phyloP scores from a whole-genome alignment of 2,888 invertebrate genomes.

The Lithosia quadra region DNA sequence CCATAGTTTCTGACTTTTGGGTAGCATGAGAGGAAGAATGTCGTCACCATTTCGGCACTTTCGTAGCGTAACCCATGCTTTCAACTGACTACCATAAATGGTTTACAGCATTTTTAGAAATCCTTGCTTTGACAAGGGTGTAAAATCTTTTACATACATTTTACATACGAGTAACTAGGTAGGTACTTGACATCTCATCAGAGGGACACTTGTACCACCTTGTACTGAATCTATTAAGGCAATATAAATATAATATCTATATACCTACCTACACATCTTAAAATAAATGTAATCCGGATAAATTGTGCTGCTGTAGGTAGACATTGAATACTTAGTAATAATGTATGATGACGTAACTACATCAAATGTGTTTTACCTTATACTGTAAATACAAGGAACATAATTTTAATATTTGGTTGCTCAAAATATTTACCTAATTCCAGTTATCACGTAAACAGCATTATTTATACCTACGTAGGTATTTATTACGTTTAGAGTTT shows the following conservation, averaged over 20 bases:
- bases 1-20: no score
- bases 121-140: no score
- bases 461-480: no score
- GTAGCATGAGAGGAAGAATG: no score
- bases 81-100: no score
- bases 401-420: background rate
- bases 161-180: no score
- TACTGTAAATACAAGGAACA: background rate
- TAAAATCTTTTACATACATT: no score
- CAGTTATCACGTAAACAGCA: background rate
- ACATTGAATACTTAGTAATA: conserved; percentile 31
- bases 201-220: background rate
- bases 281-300: conserved; percentile 32
- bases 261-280: conserved; percentile 21
- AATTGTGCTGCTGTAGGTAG: conserved; percentile 36
- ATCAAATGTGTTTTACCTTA: conserved; percentile 3
- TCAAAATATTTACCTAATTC: background rate
- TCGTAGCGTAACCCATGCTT: no score
- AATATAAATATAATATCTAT: background rate
- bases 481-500: no score
- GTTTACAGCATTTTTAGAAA: no score
- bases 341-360: background rate
- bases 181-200: no score
- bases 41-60: no score
- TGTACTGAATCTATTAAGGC: background rate